Evolutionary conservation across 92 coral and sea anemone species (phyloP).

Genomic region (Ricordea florida): DNA sequence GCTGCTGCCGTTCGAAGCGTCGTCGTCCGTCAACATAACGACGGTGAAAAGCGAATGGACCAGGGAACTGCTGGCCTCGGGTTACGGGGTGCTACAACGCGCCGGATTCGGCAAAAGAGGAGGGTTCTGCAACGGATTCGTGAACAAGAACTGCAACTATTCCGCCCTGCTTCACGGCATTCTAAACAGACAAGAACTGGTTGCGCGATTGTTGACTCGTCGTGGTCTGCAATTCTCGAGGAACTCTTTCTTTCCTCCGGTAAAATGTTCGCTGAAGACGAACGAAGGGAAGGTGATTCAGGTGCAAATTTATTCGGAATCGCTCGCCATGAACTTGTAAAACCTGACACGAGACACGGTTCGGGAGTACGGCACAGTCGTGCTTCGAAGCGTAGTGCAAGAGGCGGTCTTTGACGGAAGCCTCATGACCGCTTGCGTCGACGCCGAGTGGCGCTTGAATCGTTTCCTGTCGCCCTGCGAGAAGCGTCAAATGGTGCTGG

Average conservation of each 20-base stretch:
- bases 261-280: background rate
- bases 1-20: background rate
- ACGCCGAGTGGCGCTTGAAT: background rate
- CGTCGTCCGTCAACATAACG: conserved; percentile 9
- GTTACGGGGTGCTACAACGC: conserved; percentile 1
- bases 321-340: background rate
- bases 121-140: background rate
- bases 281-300: background rate
- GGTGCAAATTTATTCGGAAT: background rate
- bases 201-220: background rate
- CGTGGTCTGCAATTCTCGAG: background rate
- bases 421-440: background rate
- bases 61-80: background rate
- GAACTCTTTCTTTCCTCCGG: conserved; percentile 3
- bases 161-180: conserved; percentile 4
- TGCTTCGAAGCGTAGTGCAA: background rate
- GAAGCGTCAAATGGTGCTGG: background rate
- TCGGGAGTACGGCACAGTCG: background rate
- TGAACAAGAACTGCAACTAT: conserved; percentile 2
- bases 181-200: background rate
- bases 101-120: background rate
- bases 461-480: background rate
- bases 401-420: conserved; percentile 6
- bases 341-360: background rate
- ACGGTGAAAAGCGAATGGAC: background rate